A percentile compares a stretch with the other conserved stretches of the same genome.
Conservation (phyloP, 2,888 invertebrate species). For the Plagodis dolabraria region DNA sequence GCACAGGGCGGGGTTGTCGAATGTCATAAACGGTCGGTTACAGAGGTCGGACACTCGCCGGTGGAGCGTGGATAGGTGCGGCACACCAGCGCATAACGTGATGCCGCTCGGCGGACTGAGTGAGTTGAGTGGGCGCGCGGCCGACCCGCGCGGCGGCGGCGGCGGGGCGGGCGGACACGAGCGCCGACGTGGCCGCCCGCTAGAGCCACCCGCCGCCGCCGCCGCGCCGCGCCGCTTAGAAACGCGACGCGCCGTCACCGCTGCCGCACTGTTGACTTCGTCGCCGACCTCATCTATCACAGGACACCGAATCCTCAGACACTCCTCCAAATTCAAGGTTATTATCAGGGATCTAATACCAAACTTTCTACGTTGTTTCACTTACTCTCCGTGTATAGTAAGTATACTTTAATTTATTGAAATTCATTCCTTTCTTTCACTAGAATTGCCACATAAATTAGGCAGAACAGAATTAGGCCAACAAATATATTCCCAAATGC, state of each 20-base stretch:
- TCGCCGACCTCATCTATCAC: slow-evolving; percentile 43
- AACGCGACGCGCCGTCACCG: slow-evolving; percentile 39
- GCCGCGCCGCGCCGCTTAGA: slow-evolving; percentile 30
- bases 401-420: no score
- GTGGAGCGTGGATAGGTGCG: slow-evolving; percentile 53
- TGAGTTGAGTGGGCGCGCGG: slow-evolving; percentile 54
- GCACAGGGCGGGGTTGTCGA: slow-evolving; percentile 84
- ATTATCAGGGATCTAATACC: no score
- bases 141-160: slow-evolving; percentile 26
- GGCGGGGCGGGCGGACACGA: slow-evolving; percentile 59
- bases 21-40: slow-evolving; percentile 80
- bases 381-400: no score
- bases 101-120: slow-evolving; percentile 64
- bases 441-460: no score
- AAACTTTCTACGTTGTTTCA: no score
- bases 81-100: slow-evolving; percentile 62
- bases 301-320: slow-evolving; percentile 27
- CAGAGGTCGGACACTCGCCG: slow-evolving; percentile 78
- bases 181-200: slow-evolving; percentile 50
- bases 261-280: no score
- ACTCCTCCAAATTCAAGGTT: slow-evolving; percentile 5
- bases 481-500: no score
- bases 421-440: no score
- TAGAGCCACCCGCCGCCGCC: slow-evolving; percentile 23
- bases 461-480: no score